phyloP scores from a whole-genome alignment of 2,797 vertebrate species.

The Anisognathus igniventris region DNA sequence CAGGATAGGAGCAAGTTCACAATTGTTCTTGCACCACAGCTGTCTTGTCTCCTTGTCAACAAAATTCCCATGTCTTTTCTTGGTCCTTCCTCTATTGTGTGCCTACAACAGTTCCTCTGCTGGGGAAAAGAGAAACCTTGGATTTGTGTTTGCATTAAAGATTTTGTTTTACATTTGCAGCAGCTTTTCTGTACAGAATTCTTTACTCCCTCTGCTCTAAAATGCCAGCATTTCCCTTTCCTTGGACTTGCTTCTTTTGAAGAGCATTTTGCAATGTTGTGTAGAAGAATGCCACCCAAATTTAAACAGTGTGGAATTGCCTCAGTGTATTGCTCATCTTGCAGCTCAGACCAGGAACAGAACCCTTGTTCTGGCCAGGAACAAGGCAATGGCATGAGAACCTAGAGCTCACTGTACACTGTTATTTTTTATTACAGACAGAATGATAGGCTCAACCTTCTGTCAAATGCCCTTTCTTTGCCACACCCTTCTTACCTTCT shows the following conservation, averaged over 20 bases:
- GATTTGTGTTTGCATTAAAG: neutral
- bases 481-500: constrained; percentile 52
- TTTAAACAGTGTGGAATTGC: neutral
- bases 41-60: neutral
- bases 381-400: neutral
- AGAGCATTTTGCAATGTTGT: neutral
- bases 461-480: constrained; percentile 32
- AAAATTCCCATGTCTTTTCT: neutral
- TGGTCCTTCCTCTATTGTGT: neutral
- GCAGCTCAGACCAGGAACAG: neutral
- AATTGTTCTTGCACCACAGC: neutral
- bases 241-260: neutral
- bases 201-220: neutral
- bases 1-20: neutral
- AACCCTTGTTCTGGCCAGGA: neutral
- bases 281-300: neutral
- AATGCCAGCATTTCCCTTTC: neutral
- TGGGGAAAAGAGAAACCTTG: neutral
- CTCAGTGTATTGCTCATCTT: neutral
- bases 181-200: neutral
- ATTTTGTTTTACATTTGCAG: neutral
- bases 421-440: neutral
- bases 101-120: neutral
- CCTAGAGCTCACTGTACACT: neutral
- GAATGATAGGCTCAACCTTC: constrained; percentile 20